A percentile compares a stretch with the other conserved stretches of the same genome.
phyloP scores from a whole-genome alignment of 2,113 vertebrate genomes.

The Oncorhynchus kisutch region DNA sequence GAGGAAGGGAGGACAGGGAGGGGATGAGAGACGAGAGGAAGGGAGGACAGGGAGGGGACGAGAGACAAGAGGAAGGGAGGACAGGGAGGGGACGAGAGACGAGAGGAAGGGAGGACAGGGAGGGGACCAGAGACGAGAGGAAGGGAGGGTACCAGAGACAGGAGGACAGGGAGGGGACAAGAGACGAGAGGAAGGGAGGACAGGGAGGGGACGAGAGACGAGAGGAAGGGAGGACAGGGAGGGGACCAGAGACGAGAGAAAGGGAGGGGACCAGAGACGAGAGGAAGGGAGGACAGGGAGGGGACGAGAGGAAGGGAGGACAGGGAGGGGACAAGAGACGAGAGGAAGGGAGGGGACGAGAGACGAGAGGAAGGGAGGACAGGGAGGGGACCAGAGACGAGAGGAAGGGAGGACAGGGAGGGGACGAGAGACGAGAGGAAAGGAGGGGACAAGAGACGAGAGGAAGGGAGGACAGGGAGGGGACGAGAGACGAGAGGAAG shows the following conservation, averaged over 20 bases:
- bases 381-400: not conserved
- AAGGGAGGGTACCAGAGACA: not conserved
- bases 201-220: not conserved
- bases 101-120: not conserved
- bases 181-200: not conserved
- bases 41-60: not conserved
- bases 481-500: not conserved
- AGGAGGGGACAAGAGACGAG: not conserved
- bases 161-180: not conserved
- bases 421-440: no score
- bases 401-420: not conserved
- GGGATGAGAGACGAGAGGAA: not conserved
- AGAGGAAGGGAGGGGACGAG: not conserved
- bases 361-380: not conserved
- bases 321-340: no score
- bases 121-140: no score
- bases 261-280: not conserved
- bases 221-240: not conserved
- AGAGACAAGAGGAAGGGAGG: not conserved
- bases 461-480: constrained; percentile 3
- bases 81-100: not conserved
- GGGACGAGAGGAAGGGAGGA: not conserved
- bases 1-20: no score
- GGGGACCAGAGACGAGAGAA: no score
- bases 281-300: not conserved